Evolutionary conservation across 2,888 invertebrate species (phyloP).

Genomic region (Ceramica pisi): DNA sequence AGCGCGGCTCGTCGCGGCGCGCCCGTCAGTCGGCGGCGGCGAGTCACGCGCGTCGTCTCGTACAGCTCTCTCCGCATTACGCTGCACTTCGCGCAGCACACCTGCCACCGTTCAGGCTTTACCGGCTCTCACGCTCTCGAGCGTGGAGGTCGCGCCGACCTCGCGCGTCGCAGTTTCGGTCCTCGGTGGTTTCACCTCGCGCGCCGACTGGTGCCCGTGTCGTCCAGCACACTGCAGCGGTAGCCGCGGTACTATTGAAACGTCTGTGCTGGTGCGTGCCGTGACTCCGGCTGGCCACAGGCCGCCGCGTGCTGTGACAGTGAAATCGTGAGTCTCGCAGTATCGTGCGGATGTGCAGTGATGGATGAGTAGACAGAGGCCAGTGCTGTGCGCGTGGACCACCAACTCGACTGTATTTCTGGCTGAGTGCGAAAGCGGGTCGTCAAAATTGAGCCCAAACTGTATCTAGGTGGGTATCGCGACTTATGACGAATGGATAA

Average conservation of each 20-base stretch:
- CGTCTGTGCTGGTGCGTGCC: constrained; percentile 80
- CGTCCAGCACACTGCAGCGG: constrained; percentile 75
- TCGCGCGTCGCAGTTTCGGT: constrained; percentile 78
- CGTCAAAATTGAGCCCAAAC: constrained; percentile 91
- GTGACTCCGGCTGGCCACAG: constrained; percentile 83
- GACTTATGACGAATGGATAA: constrained; percentile 61
- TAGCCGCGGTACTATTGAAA: constrained; percentile 78
- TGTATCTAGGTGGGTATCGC: constrained; percentile 89
- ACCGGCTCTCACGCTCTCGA: constrained; percentile 87
- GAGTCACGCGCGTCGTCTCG: constrained; percentile 89
- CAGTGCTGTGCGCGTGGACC: constrained; percentile 79
- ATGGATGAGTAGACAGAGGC: constrained; percentile 88
- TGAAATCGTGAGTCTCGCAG: constrained; percentile 88
- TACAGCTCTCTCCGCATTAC: constrained; percentile 78
- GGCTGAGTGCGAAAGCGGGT: constrained; percentile 83
- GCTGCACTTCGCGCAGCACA: constrained; percentile 82
- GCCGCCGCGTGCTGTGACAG: constrained; percentile 89
- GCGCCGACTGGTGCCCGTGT: constrained; percentile 68
- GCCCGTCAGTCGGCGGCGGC: constrained; percentile 90
- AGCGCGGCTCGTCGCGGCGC: constrained; percentile 85
- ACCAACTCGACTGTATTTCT: constrained; percentile 80
- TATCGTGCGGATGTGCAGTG: constrained; percentile 90
- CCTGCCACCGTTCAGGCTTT: constrained; percentile 84
- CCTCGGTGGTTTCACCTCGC: constrained; percentile 79
- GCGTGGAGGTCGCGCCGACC: constrained; percentile 86